Evolutionary conservation across 23 tunicate genomes (phyloP).

Genomic region (Oikopleura albicans): DNA sequence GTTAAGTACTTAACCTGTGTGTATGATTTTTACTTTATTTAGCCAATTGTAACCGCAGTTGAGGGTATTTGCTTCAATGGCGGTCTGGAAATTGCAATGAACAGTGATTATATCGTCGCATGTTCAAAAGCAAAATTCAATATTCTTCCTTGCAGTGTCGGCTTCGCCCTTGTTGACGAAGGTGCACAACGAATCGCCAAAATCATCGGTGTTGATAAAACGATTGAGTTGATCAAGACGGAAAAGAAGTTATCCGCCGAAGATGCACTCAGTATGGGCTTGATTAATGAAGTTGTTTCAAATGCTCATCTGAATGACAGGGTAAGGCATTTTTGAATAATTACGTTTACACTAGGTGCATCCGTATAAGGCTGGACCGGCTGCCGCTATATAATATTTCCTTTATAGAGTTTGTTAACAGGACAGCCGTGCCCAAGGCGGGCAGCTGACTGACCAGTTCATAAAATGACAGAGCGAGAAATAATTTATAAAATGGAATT

Average conservation of each 20-base stretch:
- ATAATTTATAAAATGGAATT: too few species aligned
- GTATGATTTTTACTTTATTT: too few species aligned
- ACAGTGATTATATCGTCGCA: background rate
- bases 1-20: too few species aligned
- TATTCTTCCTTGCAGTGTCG: background rate
- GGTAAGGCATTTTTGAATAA: too few species aligned
- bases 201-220: background rate
- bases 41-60: background rate
- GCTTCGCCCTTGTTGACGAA: background rate
- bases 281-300: background rate
- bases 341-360: too few species aligned
- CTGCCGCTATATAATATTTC: too few species aligned
- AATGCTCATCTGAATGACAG: background rate
- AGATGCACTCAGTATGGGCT: background rate
- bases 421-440: too few species aligned
- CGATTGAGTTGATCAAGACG: background rate
- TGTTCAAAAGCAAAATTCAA: background rate
- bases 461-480: too few species aligned
- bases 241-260: background rate
- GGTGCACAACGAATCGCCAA: background rate
- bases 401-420: too few species aligned
- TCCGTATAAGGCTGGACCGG: too few species aligned
- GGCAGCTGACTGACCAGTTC: too few species aligned
- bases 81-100: background rate
- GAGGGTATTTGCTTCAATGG: background rate